Evolutionary conservation across 1,140 invertebrate genomes (phyloP), one percentile per base, ranked within the genome.

Genomic region (Euura lappo): DNA sequence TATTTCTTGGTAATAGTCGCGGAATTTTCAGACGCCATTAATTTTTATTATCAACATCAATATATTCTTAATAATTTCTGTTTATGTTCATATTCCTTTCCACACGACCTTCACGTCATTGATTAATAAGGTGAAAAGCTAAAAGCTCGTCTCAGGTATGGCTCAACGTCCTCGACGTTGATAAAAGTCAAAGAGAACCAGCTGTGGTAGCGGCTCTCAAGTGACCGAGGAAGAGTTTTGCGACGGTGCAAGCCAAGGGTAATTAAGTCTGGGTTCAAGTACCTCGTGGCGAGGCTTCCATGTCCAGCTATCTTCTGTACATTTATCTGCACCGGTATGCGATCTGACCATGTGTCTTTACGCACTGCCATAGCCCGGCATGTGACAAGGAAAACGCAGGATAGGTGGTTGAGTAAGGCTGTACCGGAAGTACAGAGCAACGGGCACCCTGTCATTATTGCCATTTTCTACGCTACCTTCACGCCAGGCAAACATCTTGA

Each of bases 191-290:
- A 2, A 8, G 11, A 60, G 6, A 60, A 60, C 51, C 51, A 60
- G 51, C 10, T n/a, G 51, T 11, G 13, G 10, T 60, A 60, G 13
- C 51, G 51, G 2, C 51, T 60, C 51, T 60, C 51, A 4, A 8
- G 51, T 28, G 28, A 28, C 28, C 28, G 13, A 60, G 3, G 13
- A 6, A n/a, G 13, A 60, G 51, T 60, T 60, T 60, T 6, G 51
- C 51, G 51, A 28, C 28, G 51, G 3, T 60, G 51, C 51, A 3
- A n/a, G 8, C 13, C 8, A 8, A 11, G 51, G 51, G 6, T n/a
- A 6, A 60, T 60, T 60, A 60, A 60, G 6, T 60, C 51, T 60
- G 51, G 51, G 51, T 60, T 60, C 51, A 60, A 60, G 51, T 60
- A 60, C 51, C 51, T 60, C 51, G 6, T 28, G 0, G 28, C 28